phyloP scores from a whole-genome alignment of 2,888 invertebrate genomes.

The Hecatera dysodea region DNA sequence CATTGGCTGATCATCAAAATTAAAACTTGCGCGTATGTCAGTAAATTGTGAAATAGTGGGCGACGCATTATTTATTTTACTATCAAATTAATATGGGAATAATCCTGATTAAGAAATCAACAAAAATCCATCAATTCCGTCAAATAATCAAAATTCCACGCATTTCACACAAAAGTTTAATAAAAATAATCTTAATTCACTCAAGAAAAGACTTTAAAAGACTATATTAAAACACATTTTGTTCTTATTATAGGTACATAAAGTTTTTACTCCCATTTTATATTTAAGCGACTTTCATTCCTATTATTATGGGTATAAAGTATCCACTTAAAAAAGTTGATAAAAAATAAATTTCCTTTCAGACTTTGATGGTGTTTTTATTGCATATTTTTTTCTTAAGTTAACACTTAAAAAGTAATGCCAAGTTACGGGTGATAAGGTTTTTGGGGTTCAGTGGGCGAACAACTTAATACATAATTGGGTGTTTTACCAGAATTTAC shows the following conservation, averaged over 20 bases:
- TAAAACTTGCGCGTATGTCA: background rate
- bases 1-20: too few relatives aligned
- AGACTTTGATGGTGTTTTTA: conserved; percentile 63
- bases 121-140: background rate
- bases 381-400: conserved; percentile 56
- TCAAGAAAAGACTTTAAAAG: conserved; percentile 34
- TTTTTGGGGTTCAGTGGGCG: conserved; percentile 35
- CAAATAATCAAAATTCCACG: conserved; percentile 34
- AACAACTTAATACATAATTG: too few relatives aligned
- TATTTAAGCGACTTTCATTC: conserved; percentile 30
- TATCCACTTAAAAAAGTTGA: conserved; percentile 21
- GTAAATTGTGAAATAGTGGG: background rate
- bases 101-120: conserved; percentile 20
- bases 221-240: conserved; percentile 36
- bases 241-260: conserved; percentile 46
- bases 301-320: conserved; percentile 28
- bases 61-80: conserved; percentile 9
- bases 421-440: conserved; percentile 58
- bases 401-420: conserved; percentile 67
- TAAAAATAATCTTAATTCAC: conserved; percentile 45
- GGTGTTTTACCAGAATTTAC: too few relatives aligned
- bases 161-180: conserved; percentile 9
- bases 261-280: conserved; percentile 32
- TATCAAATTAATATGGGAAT: background rate
- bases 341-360: conserved; percentile 41